phyloP scores from a whole-genome alignment of 2,888 invertebrate species.

The Drosophila pseudotakahashii region DNA sequence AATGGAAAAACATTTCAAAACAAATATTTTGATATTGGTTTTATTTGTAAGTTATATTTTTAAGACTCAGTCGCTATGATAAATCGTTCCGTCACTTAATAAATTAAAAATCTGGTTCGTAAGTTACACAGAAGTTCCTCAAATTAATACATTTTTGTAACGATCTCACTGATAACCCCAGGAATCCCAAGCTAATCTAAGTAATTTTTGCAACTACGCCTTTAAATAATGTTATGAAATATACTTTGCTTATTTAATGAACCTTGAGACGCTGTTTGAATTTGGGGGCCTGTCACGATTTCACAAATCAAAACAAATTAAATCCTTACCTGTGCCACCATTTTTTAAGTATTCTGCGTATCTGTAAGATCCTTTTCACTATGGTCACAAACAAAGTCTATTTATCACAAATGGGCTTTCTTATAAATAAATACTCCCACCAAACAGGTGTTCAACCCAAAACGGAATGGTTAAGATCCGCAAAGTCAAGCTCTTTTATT shows the following conservation, averaged over 20 bases:
- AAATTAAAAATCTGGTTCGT: not conserved
- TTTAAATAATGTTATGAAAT: not conserved
- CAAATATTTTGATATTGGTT: not conserved
- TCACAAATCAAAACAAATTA: not conserved
- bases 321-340: slow-evolving; percentile 11
- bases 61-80: not conserved
- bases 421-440: not conserved
- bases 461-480: slow-evolving; percentile 1
- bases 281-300: not conserved
- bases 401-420: not conserved
- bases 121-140: not conserved
- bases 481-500: slow-evolving; percentile 28
- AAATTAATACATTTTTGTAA: not conserved
- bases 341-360: not conserved
- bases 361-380: not conserved
- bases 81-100: not conserved
- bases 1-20: too few relatives aligned
- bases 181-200: not conserved
- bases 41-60: not conserved
- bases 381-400: too few relatives aligned
- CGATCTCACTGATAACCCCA: slow-evolving; percentile 16
- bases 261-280: not conserved
- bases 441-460: slow-evolving; percentile 20
- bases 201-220: slow-evolving; percentile 7
- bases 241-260: not conserved